These are phyloP conservation scores for Tiaroga cobitis DNA, from an alignment of 2,797 vertebrate species.

Conservation along the genomic window DNA sequence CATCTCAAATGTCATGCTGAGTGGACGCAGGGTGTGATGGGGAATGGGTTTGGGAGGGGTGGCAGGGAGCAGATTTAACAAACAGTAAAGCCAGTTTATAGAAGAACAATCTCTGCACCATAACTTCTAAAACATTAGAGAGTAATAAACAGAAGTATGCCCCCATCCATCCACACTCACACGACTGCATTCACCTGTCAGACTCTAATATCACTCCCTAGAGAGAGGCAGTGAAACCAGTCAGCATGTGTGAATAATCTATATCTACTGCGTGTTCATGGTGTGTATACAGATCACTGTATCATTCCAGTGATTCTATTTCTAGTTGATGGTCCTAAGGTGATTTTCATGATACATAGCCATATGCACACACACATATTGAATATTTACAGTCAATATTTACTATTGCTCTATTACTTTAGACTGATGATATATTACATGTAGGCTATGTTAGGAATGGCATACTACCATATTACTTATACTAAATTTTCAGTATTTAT, in stretches of 20 bases:
- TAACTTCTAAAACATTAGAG: slow-evolving; percentile 25
- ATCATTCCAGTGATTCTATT: slow-evolving; percentile 50
- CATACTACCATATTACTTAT: slow-evolving; percentile 9
- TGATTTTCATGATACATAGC: slow-evolving; percentile 62
- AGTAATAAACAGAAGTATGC: slow-evolving; percentile 62
- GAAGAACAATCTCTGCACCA: slow-evolving; percentile 62
- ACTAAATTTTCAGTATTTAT: background rate
- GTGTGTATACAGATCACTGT: slow-evolving; percentile 60
- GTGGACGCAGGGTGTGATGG: slow-evolving; percentile 57
- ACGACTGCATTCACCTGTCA: slow-evolving; percentile 65
- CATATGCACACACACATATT: slow-evolving; percentile 60
- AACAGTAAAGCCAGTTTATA: slow-evolving; percentile 57
- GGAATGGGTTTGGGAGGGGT: slow-evolving; percentile 63
- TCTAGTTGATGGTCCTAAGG: slow-evolving; percentile 62
- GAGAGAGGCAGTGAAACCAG: slow-evolving; percentile 60
- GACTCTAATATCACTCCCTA: slow-evolving; percentile 60
- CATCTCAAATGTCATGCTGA: slow-evolving; percentile 51
- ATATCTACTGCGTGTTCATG: slow-evolving; percentile 58
- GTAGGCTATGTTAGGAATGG: slow-evolving; percentile 33
- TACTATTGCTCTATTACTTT: slow-evolving; percentile 32
- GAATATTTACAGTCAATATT: slow-evolving; percentile 54
- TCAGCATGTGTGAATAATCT: slow-evolving; percentile 58
- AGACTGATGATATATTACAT: slow-evolving; percentile 24
- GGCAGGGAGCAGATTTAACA: slow-evolving; percentile 61
- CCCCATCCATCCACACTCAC: slow-evolving; percentile 61